Conservation (phyloP, 2,888 invertebrate species). For the Endotricha flammealis region DNA sequence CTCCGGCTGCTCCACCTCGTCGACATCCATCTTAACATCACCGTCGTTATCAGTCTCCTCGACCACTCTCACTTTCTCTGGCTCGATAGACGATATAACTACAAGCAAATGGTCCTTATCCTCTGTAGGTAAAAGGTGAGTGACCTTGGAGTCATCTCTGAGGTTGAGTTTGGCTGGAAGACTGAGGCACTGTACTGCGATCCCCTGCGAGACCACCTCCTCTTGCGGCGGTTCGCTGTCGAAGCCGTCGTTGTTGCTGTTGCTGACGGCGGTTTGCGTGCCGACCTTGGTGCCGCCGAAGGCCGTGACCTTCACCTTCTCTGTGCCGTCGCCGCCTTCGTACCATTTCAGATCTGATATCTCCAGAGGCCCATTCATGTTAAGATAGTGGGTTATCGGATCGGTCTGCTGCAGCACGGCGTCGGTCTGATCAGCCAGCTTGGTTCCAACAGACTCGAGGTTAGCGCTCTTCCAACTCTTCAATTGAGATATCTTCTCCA, state of each 20-base stretch:
- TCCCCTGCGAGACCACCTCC: slow-evolving; percentile 59
- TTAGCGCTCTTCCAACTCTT: slow-evolving; percentile 67
- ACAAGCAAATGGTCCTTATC: slow-evolving; percentile 84
- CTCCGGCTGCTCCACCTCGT: slow-evolving; percentile 47
- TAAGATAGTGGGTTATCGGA: slow-evolving; percentile 59
- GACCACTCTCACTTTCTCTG: slow-evolving; percentile 44
- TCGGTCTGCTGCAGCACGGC: slow-evolving; percentile 53
- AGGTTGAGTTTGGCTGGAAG: slow-evolving; percentile 71
- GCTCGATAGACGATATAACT: slow-evolving; percentile 66
- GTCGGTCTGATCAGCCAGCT: slow-evolving; percentile 63
- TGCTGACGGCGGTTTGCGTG: slow-evolving; percentile 54
- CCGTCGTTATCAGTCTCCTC: slow-evolving; percentile 53
- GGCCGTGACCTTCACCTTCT: slow-evolving; percentile 56
- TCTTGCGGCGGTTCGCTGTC: slow-evolving; percentile 66
- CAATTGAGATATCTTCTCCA: slow-evolving; percentile 62
- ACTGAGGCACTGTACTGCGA: slow-evolving; percentile 78
- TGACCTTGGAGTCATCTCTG: slow-evolving; percentile 72
- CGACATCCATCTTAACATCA: slow-evolving; percentile 68
- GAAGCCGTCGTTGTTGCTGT: slow-evolving; percentile 69
- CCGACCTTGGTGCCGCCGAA: slow-evolving; percentile 55
- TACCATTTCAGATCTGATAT: slow-evolving; percentile 70
- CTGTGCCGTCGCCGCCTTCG: slow-evolving; percentile 58
- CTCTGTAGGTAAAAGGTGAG: slow-evolving; percentile 82
- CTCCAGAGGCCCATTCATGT: slow-evolving; percentile 68
- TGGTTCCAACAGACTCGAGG: slow-evolving; percentile 61